Base-by-base conservation (phyloP, 2,113 vertebrate species). In the Anarrhichthys ocellatus region DNA sequence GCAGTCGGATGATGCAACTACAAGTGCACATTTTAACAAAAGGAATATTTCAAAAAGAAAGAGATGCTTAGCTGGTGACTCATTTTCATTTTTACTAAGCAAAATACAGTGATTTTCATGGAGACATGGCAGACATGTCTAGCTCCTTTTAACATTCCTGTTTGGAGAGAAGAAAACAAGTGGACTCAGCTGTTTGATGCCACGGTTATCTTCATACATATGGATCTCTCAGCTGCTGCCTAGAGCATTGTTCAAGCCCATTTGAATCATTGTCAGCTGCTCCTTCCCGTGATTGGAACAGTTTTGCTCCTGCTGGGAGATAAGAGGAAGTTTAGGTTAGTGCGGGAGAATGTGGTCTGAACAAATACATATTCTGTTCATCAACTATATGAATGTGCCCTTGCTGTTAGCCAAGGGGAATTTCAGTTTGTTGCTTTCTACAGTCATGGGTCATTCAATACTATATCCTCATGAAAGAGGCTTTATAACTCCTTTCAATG, bases 231-330 rank as follows among this genome's bases (percentile, higher is more conserved):
- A 73, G 76, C 62, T 77, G 81, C 71, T 32, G 76, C 65, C 76
- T 70, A 65, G 69, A 86, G 72, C 58, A 44, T 82, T 84, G 80
- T 87, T 82, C 68, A 42, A 34, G 32, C 61, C 66, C 56, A 65
- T 84, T 85, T 87, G 71, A 87, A 87, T 90, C 87, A 68, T 36
- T 69, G 76, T 89, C 88, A 82, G 81, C 81, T 81, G 79, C 78
- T 85, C 59, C 65, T 75, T 65, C 36, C 56, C 46, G 29, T 82
- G 82, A 88, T 87, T 87, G 59, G 70, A 85, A 64, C 34, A 11
- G 50, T 85, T 76, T 73, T 83, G 61, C 58, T 70, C 52, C 69
- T 68, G 62, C 67, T 76, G 2, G 4, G 54, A 76, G 46, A 79
- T 74, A 68, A 76, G 40, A 81, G 62, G 69, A 80, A 71, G 72